Conservation (phyloP, 2,888 invertebrate species). For the Dione juno region DNA sequence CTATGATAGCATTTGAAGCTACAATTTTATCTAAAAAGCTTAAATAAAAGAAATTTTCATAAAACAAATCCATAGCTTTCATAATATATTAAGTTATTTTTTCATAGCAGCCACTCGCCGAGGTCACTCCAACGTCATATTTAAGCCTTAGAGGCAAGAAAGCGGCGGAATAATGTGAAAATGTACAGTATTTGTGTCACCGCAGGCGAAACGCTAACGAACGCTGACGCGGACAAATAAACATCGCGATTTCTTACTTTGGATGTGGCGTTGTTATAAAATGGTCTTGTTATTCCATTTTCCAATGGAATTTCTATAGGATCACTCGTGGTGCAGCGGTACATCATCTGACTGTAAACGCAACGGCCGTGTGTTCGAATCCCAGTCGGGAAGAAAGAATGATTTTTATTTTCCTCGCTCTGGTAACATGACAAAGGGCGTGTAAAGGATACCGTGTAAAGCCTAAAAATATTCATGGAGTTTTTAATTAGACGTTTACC, state of each 20-base stretch:
- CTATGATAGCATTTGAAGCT: too few relatives aligned
- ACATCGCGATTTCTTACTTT: constrained; percentile 30
- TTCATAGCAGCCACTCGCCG: background rate
- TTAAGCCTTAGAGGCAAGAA: constrained; percentile 19
- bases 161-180: constrained; percentile 23
- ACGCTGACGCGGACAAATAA: constrained; percentile 32
- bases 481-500: too few relatives aligned
- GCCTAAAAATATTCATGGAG: too few relatives aligned
- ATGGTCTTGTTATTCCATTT: constrained; percentile 22
- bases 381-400: too few relatives aligned
- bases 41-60: too few relatives aligned
- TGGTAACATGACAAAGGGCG: too few relatives aligned
- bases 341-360: too few relatives aligned
- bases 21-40: too few relatives aligned
- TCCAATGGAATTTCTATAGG: background rate
- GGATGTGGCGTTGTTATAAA: constrained; percentile 17
- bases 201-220: constrained; percentile 40
- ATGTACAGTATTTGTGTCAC: constrained; percentile 37
- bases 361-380: background rate
- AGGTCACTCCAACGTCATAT: constrained; percentile 12
- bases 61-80: background rate
- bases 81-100: background rate
- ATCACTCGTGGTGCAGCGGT: background rate
- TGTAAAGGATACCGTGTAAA: too few relatives aligned
- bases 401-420: too few relatives aligned